A percentile compares a stretch with the other conserved stretches of the same genome.
Evolutionary conservation across 2,888 invertebrate species (phyloP).

Genomic region (Zelleria hepariella): DNA sequence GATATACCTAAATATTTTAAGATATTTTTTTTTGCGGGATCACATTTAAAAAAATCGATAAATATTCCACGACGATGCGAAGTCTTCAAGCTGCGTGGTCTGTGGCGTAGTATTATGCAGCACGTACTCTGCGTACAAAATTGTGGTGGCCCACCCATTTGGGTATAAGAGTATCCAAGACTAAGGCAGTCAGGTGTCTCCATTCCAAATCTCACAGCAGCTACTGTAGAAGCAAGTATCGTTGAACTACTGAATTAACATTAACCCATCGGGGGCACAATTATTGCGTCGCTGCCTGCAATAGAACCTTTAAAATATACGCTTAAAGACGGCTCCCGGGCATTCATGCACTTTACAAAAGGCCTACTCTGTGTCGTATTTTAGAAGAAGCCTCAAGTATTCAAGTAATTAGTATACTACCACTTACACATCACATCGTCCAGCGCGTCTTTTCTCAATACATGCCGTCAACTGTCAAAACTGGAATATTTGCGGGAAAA

Average conservation of each 20-base stretch:
- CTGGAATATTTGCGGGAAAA: too few species aligned
- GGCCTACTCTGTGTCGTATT: neutral
- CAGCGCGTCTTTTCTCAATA: too few species aligned
- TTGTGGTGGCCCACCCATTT: neutral
- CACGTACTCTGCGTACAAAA: neutral
- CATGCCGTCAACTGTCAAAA: too few species aligned
- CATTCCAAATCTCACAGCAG: too few species aligned
- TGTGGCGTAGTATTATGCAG: neutral
- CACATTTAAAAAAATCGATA: too few species aligned
- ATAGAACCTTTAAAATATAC: slow-evolving; percentile 36
- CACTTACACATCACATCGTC: too few species aligned
- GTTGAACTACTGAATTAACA: slow-evolving; percentile 44
- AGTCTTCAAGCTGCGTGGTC: too few species aligned
- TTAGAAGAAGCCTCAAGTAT: slow-evolving; percentile 12
- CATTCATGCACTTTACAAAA: slow-evolving; percentile 30
- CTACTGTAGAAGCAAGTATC: neutral
- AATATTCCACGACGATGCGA: too few species aligned
- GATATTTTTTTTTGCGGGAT: too few species aligned
- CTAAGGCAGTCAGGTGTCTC: neutral
- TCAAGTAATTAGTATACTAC: too few species aligned
- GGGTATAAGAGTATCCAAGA: neutral
- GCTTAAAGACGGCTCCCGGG: slow-evolving; percentile 16
- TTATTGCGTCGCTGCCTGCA: slow-evolving; percentile 39
- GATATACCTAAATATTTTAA: too few species aligned
- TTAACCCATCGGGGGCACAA: slow-evolving; percentile 34